Evolutionary conservation across 2,113 vertebrate genomes (phyloP), one percentile per base, ranked within the genome.

Genomic region (Neolamprologus fasciatus): DNA sequence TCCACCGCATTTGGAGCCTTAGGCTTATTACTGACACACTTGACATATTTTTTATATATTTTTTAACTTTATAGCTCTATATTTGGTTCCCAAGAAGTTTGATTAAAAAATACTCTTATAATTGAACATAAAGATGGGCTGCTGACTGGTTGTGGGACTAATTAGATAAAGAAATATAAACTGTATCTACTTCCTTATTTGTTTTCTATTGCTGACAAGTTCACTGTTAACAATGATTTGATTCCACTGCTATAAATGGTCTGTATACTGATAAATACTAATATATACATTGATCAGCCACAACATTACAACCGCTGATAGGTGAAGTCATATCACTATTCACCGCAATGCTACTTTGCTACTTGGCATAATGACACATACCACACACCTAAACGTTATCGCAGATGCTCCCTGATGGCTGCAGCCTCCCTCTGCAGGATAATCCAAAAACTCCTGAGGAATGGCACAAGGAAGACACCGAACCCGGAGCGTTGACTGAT

Each of bases 401-500:
- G 4, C 16, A 50, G 71, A 31, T 3, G 10, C 45, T 51, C 17
- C 73, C 26, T 19, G 45, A 78, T 31, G 10, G 45, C 73, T 51
- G 26, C 9, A 78, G 73, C 45, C 45, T 51, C 45, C 73, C 7
- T 50, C 71, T 19, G 1, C 71, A 8, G 4, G 26, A 50, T 78
- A 78, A 50, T 50, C 23, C 23, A 47, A 76, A 76, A 76, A 47
- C 40, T 1, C 68, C 23, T 47, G 0, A 28, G 40, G 40, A 76
- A 28, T 17, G 21, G 6, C 68, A 76, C 3, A 0, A 28, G 0
- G 68, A 28, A 28, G 23, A 47, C 23, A 76, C 9, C 6, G 9
- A 28, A 12, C 0, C 71, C 1, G 1, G 17, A 17, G 16, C 1
- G 0, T n/a, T n/a, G 26, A n/a, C 26, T 31, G 45, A 50, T 28